Evolutionary conservation across 92 coral and sea anemone species (phyloP).

Genomic region (Porites divaricata): DNA sequence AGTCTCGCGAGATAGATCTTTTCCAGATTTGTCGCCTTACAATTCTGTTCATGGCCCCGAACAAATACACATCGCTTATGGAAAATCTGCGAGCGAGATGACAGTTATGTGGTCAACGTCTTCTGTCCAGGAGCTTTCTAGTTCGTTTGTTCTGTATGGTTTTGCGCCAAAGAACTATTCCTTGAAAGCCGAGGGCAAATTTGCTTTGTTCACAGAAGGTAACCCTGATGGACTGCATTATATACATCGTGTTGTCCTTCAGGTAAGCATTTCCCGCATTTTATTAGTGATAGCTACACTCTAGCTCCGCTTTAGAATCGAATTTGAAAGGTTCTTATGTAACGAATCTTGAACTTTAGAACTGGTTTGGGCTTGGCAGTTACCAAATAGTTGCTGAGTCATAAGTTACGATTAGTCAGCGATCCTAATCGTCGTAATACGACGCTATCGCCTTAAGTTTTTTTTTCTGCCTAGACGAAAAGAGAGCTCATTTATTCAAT

Average conservation of each 20-base stretch:
- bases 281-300: too few relatives aligned
- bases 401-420: too few relatives aligned
- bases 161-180: conserved; percentile 60
- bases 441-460: too few relatives aligned
- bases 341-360: too few relatives aligned
- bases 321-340: neutral
- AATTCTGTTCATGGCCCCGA: conserved; percentile 67
- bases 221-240: conserved; percentile 76
- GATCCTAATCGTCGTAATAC: too few relatives aligned
- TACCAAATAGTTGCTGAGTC: too few relatives aligned
- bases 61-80: conserved; percentile 82
- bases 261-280: conserved; percentile 38
- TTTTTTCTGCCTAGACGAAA: too few relatives aligned
- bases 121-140: conserved; percentile 32
- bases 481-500: too few relatives aligned
- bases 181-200: conserved; percentile 51
- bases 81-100: conserved; percentile 69
- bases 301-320: neutral
- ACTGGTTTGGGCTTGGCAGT: too few relatives aligned
- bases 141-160: conserved; percentile 77
- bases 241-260: conserved; percentile 72
- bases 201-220: conserved; percentile 75
- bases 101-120: conserved; percentile 82
- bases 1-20: neutral
- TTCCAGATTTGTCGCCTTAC: conserved; percentile 30